phyloP scores from a whole-genome alignment of 1,140 invertebrate species.

The Adelges cooleyi region DNA sequence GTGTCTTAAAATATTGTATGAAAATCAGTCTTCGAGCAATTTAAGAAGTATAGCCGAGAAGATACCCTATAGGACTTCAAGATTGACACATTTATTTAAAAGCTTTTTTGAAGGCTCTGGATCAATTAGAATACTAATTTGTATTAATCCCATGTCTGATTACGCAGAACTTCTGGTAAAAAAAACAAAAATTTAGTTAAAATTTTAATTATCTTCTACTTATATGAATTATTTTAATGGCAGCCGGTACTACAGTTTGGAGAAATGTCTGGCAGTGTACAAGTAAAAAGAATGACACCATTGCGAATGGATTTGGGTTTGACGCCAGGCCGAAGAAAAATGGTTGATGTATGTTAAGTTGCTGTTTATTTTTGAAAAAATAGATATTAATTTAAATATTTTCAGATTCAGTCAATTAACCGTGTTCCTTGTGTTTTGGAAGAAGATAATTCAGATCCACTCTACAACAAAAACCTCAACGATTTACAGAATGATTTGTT shows the following conservation, averaged over 20 bases:
- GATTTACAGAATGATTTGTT: neutral
- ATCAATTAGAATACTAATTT: slow-evolving; percentile 91
- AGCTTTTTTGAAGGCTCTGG: slow-evolving; percentile 97
- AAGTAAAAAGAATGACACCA: slow-evolving; percentile 56
- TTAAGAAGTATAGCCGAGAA: slow-evolving; percentile 65
- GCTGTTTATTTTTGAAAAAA: too few relatives aligned
- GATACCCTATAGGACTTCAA: slow-evolving; percentile 89
- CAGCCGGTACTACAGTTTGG: slow-evolving; percentile 94
- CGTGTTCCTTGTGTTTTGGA: slow-evolving; percentile 6
- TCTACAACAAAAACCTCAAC: slow-evolving; percentile 4
- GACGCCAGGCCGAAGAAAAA: slow-evolving; percentile 63
- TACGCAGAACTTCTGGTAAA: slow-evolving; percentile 60
- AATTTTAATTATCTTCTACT: too few relatives aligned
- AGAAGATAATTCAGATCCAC: neutral
- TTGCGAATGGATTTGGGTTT: slow-evolving; percentile 45
- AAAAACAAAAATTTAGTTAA: too few relatives aligned
- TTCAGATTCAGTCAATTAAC: slow-evolving; percentile 14
- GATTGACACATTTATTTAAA: slow-evolving; percentile 93
- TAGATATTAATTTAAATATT: neutral
- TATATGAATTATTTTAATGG: slow-evolving; percentile 32
- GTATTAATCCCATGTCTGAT: slow-evolving; percentile 80
- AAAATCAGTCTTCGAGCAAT: slow-evolving; percentile 64
- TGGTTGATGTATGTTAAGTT: slow-evolving; percentile 68
- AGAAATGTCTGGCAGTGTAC: slow-evolving; percentile 87
- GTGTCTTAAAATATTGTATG: slow-evolving; percentile 81